Percentiles rank a stretch among this genome's conserved stretches.
Evolutionary conservation across 2,888 invertebrate genomes (phyloP).

Genomic region (Rhingia campestris): DNA sequence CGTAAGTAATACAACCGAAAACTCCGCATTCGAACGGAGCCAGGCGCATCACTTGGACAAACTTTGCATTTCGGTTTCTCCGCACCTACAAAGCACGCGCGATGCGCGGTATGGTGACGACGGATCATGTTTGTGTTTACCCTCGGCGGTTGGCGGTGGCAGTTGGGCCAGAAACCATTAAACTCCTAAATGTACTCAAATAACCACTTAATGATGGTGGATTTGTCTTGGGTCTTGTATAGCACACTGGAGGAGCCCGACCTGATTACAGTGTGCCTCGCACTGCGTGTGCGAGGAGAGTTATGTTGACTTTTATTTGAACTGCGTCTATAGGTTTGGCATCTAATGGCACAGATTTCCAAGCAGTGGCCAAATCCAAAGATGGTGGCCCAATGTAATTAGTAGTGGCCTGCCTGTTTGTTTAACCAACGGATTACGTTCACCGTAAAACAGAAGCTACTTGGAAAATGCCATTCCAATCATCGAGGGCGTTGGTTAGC

Average conservation of each 20-base stretch:
- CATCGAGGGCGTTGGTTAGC: slow-evolving; percentile 16
- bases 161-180: slow-evolving; percentile 60
- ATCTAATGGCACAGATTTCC: slow-evolving; percentile 33
- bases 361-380: slow-evolving; percentile 45
- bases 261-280: slow-evolving; percentile 52
- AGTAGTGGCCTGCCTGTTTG: slow-evolving; percentile 57
- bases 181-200: slow-evolving; percentile 55
- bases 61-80: slow-evolving; percentile 52
- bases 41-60: slow-evolving; percentile 38
- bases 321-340: slow-evolving; percentile 17
- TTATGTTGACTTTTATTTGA: slow-evolving; percentile 25
- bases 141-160: slow-evolving; percentile 34
- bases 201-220: slow-evolving; percentile 67
- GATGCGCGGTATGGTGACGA: no score
- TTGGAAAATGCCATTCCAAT: slow-evolving; percentile 21
- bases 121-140: slow-evolving; percentile 52
- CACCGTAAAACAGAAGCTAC: slow-evolving; percentile 59
- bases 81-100: slow-evolving; percentile 16
- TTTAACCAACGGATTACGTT: slow-evolving; percentile 57
- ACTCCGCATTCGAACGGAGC: slow-evolving; percentile 41
- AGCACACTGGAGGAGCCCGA: slow-evolving; percentile 11
- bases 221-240: slow-evolving; percentile 37
- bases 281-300: neutral
- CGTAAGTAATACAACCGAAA: slow-evolving; percentile 46
- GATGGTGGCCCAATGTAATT: slow-evolving; percentile 45